Conservation (phyloP, 2,113 vertebrate genomes). For the Aspidoscelis tigris region DNA sequence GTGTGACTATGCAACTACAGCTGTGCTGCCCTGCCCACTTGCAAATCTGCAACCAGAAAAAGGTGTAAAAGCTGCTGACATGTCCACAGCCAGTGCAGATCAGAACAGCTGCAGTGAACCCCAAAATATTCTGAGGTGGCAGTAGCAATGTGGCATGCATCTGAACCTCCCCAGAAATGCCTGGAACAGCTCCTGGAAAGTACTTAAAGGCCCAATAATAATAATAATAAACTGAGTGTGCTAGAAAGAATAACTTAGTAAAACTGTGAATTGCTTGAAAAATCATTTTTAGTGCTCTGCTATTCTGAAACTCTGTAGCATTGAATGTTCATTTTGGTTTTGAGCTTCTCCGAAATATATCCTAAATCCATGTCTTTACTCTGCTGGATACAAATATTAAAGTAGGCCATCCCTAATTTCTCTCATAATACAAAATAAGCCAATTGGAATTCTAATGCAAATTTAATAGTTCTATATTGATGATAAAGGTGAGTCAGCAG, state of each 20-base stretch:
- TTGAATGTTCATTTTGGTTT: conserved; percentile 44
- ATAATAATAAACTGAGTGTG: no score
- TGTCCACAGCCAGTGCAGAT: no score
- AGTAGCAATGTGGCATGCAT: no score
- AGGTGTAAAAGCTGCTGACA: no score
- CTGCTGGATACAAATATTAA: conserved; percentile 56
- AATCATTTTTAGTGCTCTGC: conserved; percentile 27
- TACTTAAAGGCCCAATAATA: no score
- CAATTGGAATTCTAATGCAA: conserved; percentile 46
- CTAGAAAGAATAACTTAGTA: background rate
- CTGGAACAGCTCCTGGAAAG: no score
- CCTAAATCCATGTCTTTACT: conserved; percentile 50
- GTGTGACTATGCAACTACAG: no score
- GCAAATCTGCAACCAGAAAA: no score
- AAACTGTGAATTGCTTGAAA: conserved; percentile 36
- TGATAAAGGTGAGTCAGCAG: conserved; percentile 34
- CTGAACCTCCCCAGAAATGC: no score
- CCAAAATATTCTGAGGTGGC: no score
- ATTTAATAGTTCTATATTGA: conserved; percentile 47
- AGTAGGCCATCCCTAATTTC: conserved; percentile 50
- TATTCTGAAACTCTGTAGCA: conserved; percentile 38
- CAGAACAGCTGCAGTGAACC: no score
- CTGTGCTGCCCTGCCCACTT: no score
- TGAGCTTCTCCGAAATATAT: conserved; percentile 50
- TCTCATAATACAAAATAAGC: conserved; percentile 47